Percentiles rank a stretch among this genome's conserved stretches.
Conservation (phyloP, 2,113 vertebrate genomes). For the Condylura cristata region DNA sequence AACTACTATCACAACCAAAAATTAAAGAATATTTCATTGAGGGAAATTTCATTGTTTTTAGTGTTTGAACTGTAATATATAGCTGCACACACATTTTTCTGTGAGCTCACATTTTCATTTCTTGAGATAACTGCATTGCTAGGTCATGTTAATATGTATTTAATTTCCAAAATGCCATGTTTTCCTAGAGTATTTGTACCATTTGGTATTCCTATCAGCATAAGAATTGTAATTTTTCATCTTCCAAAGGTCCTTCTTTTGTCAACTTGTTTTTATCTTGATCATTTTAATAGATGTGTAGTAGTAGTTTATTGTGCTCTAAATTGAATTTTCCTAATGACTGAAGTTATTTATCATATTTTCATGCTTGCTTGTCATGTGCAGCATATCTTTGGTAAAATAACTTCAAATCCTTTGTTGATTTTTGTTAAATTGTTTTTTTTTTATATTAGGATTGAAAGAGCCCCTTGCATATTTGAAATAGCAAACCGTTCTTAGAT, state of each 20-base stretch:
- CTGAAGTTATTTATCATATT: not conserved
- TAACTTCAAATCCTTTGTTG: not conserved
- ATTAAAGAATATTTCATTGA: not conserved
- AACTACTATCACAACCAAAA: not conserved
- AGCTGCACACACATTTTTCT: not conserved
- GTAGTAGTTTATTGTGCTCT: not conserved
- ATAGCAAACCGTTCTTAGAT: not conserved
- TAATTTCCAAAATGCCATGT: not conserved
- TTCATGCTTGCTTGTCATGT: not conserved
- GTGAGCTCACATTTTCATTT: not conserved
- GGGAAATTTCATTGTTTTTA: not conserved
- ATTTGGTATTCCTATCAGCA: not conserved
- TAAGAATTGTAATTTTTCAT: not conserved
- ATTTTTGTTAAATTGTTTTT: not conserved
- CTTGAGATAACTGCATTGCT: not conserved
- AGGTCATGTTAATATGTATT: not conserved
- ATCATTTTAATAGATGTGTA: not conserved
- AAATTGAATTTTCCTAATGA: not conserved
- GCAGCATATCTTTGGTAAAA: not conserved
- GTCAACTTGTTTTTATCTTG: not conserved
- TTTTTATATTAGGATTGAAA: not conserved
- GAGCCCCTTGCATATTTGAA: not conserved
- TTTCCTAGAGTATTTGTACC: not conserved
- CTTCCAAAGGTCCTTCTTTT: too few species aligned
- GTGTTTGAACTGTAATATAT: not conserved